Evolutionary conservation across 2,797 vertebrate genomes (phyloP), one percentile per base, ranked within the genome.

Genomic region (Labroides dimidiatus): DNA sequence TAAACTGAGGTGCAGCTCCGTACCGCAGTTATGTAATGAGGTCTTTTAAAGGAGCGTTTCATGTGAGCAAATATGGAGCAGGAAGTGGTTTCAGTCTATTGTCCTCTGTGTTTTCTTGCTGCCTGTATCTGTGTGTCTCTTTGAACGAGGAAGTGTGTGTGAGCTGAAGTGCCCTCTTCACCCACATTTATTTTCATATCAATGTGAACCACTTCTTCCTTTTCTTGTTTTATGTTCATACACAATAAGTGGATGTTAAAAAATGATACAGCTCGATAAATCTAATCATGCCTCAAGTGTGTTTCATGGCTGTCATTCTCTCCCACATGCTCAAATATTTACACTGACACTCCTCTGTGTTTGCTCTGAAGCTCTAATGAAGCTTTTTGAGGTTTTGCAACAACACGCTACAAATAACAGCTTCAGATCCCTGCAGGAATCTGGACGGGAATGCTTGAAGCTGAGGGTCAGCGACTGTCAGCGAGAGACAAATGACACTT

Each of bases 351-450:
- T 16, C 10, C n/a, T 0, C 4, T 64, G 72, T 69, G 72, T 69
- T 79, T 71, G 63, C 36, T 52, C 13, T 64, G 0, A 4, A 33
- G 27, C 37, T 55, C 51, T 64, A 24, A 72, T 56, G 30, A 66
- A 45, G 24, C 41, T 6, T 4, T 59, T 58, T 51, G 23, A 52
- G 55, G 54, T 47, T 72, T 64, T 57, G 37, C 10, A 62, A 58
- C 39, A 41, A 53, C 36, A 20, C 60, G 63, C 1, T 24, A 44
- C 51, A 73, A 71, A 77, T 16, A 80, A 44, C 65, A 77, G 53
- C 56, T 36, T 3, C 62, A 11, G 55, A 60, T 50, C 60, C 60
- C 41, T 76, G 63, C 41, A 49, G 75, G 75, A 77, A 72, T 77
- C 59, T 53, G 24, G 20, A 7, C 49, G 2, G n/a, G 48, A 66